Conservation (phyloP, 1,140 invertebrate genomes). For the Drosophila pruinosa region DNA sequence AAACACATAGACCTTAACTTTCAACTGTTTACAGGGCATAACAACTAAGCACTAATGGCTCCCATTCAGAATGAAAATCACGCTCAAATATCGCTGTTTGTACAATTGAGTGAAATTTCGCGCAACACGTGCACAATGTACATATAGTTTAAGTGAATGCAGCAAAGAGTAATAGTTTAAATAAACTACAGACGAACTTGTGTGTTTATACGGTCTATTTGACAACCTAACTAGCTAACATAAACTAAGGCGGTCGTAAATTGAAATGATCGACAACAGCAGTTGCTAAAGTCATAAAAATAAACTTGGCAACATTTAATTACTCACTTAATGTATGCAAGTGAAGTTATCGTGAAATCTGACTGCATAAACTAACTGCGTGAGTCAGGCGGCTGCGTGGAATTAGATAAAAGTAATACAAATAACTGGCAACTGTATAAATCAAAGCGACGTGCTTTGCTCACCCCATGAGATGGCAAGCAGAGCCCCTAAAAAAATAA, state of each 20-base stretch:
- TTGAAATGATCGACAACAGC: background rate
- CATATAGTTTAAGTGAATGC: background rate
- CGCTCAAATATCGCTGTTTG: slow-evolving; percentile 10
- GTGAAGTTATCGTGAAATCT: background rate
- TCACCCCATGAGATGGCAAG: slow-evolving; percentile 6
- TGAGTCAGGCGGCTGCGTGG: slow-evolving; percentile 18
- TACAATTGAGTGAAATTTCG: slow-evolving; percentile 5
- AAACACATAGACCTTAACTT: background rate
- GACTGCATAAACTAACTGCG: slow-evolving; percentile 13
- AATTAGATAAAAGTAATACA: slow-evolving; percentile 42
- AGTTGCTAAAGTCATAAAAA: background rate
- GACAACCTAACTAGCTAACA: background rate
- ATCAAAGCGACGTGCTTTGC: slow-evolving; percentile 24
- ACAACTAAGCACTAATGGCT: background rate
- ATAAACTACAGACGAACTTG: background rate
- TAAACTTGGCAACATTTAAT: background rate
- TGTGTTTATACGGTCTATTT: background rate
- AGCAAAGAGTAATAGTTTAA: background rate
- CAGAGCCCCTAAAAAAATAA: background rate
- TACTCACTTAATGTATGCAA: background rate
- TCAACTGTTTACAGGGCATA: background rate
- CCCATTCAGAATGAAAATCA: background rate
- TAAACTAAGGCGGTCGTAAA: background rate
- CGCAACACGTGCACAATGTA: slow-evolving; percentile 1
- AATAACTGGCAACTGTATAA: slow-evolving; percentile 19